These are phyloP conservation scores for Phalera bucephala DNA, from an alignment of 2,888 invertebrate species.

Conservation along the genomic window DNA sequence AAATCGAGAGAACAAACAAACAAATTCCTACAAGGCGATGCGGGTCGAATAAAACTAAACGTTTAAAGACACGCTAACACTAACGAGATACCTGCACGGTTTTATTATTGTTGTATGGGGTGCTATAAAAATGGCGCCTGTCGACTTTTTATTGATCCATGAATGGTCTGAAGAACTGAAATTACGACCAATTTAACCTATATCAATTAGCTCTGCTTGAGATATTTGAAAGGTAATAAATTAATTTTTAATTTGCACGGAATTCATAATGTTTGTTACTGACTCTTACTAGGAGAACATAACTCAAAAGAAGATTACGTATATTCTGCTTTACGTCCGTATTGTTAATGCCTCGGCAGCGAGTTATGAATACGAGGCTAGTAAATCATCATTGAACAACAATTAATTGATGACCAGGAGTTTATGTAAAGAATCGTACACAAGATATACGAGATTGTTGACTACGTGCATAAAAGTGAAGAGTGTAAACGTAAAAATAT, in stretches of 20 bases:
- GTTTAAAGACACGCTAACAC: conserved; percentile 25
- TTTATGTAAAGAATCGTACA: background rate
- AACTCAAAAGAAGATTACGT: conserved; percentile 3
- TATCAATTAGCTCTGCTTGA: conserved; percentile 51
- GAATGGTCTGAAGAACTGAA: conserved; percentile 28
- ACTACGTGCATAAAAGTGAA: too few relatives aligned
- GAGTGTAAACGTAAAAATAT: too few relatives aligned
- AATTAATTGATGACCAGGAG: background rate
- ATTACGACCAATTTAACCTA: conserved; percentile 52
- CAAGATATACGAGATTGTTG: background rate
- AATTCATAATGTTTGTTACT: conserved; percentile 16
- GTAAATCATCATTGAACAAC: background rate
- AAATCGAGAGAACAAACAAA: background rate
- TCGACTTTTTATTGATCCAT: conserved; percentile 33
- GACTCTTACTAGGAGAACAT: conserved; percentile 11
- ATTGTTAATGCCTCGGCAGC: background rate
- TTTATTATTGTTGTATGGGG: conserved; percentile 40
- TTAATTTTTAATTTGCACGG: conserved; percentile 37
- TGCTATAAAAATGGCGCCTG: conserved; percentile 49
- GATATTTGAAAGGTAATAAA: conserved; percentile 38
- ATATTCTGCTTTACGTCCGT: background rate
- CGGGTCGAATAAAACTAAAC: conserved; percentile 6
- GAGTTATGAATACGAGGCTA: background rate
- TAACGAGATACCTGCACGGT: conserved; percentile 39
- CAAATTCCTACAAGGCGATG: too few relatives aligned